Evolutionary conservation across 2,113 vertebrate genomes (phyloP), one percentile per base, ranked within the genome.

Genomic region (Osmerus eperlanus): DNA sequence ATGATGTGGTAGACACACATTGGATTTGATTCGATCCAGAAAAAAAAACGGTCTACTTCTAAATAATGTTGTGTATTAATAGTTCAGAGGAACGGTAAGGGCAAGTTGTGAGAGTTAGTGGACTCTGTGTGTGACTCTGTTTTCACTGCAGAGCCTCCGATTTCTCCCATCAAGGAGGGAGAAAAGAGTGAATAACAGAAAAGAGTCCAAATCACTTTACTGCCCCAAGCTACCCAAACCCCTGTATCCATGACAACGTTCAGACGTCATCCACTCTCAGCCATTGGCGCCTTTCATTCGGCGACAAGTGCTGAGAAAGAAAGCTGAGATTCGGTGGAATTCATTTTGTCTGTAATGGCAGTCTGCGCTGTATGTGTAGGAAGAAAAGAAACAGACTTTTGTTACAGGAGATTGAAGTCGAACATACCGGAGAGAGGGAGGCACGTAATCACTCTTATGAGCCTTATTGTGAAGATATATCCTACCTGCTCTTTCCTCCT

Each of bases 221-320:
- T 52, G 67, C 84, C 78, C 74, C 72, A 65, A 79, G 70, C 77
- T 60, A 84, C 87, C 84, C 82, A 86, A 86, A 76, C 80, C 81
- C 81, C 70, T 0, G 88, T 91, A 90, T 85, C 90, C 91, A 91
- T 90, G 88, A 89, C 89, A 87, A 90, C 86, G 16, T 75, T 25
- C 79, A 86, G 83, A 85, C 78, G 67, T 80, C 83, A 87, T 81
- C 78, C 84, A 81, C 81, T 84, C 77, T 78, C 78, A 78, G 81
- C 82, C 85, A 76, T 81, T 85, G 87, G 85, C 85, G 86, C 79
- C 68, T 86, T 79, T 88, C 84, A 84, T 80, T 7, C 85, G 81
- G 84, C 3, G 25, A 81, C 58, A 75, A 82, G 83, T 80, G 83
- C 76, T 86, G 81, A 80, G 81, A 71, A 79, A 86, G 81, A 80